phyloP scores from a whole-genome alignment of 1,140 invertebrate species.

The Druon quercuslanigerum region DNA sequence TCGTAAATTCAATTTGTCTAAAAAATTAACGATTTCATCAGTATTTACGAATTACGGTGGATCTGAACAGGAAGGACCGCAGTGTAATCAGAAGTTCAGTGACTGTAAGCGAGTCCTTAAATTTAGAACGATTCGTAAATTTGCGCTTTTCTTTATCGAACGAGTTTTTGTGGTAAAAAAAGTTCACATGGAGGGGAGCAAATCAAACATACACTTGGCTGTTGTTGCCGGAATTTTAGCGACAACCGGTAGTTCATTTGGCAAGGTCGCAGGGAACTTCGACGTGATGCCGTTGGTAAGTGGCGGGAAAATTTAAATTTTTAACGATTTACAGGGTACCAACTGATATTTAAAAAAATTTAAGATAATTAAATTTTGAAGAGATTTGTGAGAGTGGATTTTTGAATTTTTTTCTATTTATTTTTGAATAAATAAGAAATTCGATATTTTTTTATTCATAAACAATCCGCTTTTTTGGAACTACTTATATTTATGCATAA shows the following conservation, averaged over 20 bases:
- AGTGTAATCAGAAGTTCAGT: neutral
- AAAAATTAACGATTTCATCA: neutral
- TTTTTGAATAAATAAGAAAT: no score
- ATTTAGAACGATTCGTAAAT: neutral
- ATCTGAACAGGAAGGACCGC: neutral
- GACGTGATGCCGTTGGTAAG: conserved; percentile 56
- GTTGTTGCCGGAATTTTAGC: conserved; percentile 63
- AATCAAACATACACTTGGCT: conserved; percentile 51
- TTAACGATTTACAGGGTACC: no score
- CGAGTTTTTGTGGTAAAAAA: neutral
- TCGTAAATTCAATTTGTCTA: neutral
- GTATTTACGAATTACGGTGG: neutral
- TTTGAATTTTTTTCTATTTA: no score
- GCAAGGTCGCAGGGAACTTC: conserved; percentile 65
- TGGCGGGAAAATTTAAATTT: conserved; percentile 41
- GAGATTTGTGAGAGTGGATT: no score
- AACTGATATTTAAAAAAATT: no score
- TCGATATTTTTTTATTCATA: no score
- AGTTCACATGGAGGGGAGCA: conserved; percentile 3
- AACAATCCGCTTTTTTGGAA: no score
- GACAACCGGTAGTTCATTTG: conserved; percentile 65
- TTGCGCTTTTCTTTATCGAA: neutral
- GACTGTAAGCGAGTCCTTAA: neutral
- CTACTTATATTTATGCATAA: no score
- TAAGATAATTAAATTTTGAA: no score